A percentile compares a stretch with the other conserved stretches of the same genome.
These are phyloP conservation scores for Synanthedon myopaeformis DNA, from an alignment of 2,888 invertebrate species.

Conservation along the genomic window DNA sequence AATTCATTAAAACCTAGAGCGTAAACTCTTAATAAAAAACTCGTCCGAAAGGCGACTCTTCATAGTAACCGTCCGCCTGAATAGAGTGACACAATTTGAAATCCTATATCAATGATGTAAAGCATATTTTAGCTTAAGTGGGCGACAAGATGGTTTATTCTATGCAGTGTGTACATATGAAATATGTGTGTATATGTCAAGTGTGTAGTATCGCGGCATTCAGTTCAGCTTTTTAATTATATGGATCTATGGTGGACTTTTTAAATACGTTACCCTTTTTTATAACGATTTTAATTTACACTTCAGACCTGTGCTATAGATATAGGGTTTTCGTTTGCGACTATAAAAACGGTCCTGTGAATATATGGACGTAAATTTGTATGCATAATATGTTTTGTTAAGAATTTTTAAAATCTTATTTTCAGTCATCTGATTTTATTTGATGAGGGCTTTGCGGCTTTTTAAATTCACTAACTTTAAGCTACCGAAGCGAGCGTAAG, in stretches of 20 bases:
- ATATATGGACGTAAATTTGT: too few relatives aligned
- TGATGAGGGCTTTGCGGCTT: too few relatives aligned
- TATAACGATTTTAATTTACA: slow-evolving; percentile 8
- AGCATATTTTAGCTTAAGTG: not conserved
- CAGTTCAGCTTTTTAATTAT: slow-evolving; percentile 31
- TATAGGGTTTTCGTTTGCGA: too few relatives aligned
- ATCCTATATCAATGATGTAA: not conserved
- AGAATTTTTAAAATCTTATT: too few relatives aligned
- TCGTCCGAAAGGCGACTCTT: not conserved
- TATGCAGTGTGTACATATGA: not conserved
- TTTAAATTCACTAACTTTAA: too few relatives aligned
- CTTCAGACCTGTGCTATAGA: too few relatives aligned
- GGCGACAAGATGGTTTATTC: not conserved
- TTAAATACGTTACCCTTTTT: slow-evolving; percentile 4
- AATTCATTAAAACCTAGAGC: not conserved
- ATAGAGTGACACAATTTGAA: not conserved
- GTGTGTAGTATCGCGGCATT: slow-evolving; percentile 20
- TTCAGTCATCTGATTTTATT: too few relatives aligned
- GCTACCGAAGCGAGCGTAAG: too few relatives aligned
- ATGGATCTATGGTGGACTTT: slow-evolving; percentile 15
- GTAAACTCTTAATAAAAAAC: not conserved
- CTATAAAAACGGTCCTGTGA: too few relatives aligned
- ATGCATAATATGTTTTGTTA: too few relatives aligned
- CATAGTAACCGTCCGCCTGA: not conserved
- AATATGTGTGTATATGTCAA: not conserved